phyloP scores from a whole-genome alignment of 2,113 vertebrate genomes.

The Odocoileus hemionus region DNA sequence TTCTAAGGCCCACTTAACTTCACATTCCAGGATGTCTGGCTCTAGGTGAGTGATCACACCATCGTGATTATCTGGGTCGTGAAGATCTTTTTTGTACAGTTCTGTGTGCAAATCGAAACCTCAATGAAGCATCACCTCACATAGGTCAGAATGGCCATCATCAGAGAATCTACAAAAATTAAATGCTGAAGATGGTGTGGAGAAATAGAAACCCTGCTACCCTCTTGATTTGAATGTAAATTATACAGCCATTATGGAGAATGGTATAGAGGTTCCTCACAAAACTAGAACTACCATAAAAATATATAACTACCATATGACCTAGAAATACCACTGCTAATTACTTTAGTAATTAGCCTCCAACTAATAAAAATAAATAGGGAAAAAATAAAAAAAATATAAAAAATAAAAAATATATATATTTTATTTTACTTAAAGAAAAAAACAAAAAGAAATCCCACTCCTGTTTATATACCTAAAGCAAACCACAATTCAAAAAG shows the following conservation, averaged over 20 bases:
- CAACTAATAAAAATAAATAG: no score
- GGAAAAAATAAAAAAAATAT: no score
- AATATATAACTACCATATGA: neutral
- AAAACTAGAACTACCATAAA: neutral
- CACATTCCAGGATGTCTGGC: no score
- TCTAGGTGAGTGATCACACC: no score
- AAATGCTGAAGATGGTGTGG: neutral
- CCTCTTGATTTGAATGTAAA: neutral
- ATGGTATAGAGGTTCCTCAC: neutral
- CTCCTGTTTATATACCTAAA: neutral
- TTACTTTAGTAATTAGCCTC: no score
- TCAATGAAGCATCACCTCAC: neutral
- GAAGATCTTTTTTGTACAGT: no score
- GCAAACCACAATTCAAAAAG: neutral
- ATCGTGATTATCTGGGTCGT: no score
- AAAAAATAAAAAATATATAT: no score
- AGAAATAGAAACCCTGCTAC: neutral
- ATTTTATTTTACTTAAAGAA: no score
- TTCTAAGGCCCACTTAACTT: no score
- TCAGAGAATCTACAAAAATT: neutral
- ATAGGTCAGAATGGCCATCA: neutral
- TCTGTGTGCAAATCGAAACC: neutral
- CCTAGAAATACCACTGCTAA: neutral
- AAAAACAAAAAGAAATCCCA: neutral
- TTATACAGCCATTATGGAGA: neutral